These are phyloP conservation scores for Myotis davidii DNA, from an alignment of 2,113 vertebrate genomes.

Conservation along the genomic window DNA sequence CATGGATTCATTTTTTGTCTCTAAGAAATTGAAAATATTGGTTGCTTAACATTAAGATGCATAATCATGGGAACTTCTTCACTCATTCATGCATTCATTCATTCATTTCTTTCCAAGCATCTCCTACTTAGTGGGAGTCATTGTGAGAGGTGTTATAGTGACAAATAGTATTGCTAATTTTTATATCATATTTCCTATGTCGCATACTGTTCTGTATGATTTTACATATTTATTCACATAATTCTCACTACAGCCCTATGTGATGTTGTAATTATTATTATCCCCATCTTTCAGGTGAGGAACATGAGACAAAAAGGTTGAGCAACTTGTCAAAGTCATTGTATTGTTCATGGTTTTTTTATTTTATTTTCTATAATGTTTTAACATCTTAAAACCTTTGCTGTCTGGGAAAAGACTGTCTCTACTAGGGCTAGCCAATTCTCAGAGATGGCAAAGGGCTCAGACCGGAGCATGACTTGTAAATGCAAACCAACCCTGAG, in stretches of 20 bases:
- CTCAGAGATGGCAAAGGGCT: neutral
- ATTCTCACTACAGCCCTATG: neutral
- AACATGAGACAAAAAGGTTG: neutral
- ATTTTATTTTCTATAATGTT: neutral
- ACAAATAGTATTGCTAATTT: neutral
- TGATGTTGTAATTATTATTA: neutral
- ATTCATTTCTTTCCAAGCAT: neutral
- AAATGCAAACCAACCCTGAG: neutral
- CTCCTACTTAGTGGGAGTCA: neutral
- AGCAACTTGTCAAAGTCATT: neutral
- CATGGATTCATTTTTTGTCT: slow-evolving; percentile 22
- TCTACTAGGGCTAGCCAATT: neutral
- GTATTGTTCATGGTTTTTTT: neutral
- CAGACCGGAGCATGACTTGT: neutral
- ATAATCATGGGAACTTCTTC: neutral
- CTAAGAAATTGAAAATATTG: slow-evolving; percentile 11
- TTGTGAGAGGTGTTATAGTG: neutral
- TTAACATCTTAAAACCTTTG: neutral
- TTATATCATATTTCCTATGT: neutral
- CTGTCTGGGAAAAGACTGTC: neutral
- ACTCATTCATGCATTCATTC: neutral
- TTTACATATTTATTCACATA: neutral
- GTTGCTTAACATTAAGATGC: neutral
- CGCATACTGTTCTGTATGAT: neutral
- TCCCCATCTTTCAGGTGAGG: neutral